phyloP scores from a whole-genome alignment of 2,888 invertebrate species.

The Hartigia nigra region DNA sequence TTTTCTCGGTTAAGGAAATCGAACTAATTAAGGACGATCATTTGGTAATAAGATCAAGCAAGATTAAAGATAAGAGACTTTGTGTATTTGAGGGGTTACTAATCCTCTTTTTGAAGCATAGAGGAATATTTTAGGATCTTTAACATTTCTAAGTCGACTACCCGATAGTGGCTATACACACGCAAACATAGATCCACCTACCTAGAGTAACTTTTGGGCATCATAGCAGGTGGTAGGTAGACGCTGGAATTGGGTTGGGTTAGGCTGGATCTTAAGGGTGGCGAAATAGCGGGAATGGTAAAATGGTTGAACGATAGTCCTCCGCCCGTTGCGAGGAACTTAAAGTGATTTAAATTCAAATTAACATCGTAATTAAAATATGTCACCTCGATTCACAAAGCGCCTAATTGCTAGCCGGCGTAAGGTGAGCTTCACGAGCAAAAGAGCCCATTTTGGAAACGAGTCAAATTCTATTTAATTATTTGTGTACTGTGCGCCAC shows the following conservation, averaged over 20 bases:
- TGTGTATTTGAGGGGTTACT: neutral
- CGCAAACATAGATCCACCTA: neutral
- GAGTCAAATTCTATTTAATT: neutral
- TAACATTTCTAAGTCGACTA: neutral
- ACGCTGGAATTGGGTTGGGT: neutral
- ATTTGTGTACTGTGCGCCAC: neutral
- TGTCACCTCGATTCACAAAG: slow-evolving; percentile 26
- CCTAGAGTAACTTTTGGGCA: neutral
- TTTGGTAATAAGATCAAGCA: no score
- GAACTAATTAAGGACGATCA: no score
- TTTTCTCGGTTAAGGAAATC: neutral
- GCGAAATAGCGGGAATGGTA: neutral
- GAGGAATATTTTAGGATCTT: neutral
- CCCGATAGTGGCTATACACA: neutral
- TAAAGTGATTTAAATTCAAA: slow-evolving; percentile 27
- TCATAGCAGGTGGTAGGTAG: neutral
- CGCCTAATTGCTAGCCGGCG: slow-evolving; percentile 19
- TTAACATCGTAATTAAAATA: slow-evolving; percentile 27
- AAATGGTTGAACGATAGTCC: slow-evolving; percentile 9
- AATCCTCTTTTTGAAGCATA: neutral
- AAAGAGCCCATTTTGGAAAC: neutral
- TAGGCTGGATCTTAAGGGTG: neutral
- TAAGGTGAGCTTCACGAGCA: neutral
- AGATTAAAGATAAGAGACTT: neutral
- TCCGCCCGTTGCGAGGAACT: slow-evolving; percentile 17